These are phyloP conservation scores for Isurus oxyrinchus DNA, from an alignment of 2,113 vertebrate species.

Conservation along the genomic window DNA sequence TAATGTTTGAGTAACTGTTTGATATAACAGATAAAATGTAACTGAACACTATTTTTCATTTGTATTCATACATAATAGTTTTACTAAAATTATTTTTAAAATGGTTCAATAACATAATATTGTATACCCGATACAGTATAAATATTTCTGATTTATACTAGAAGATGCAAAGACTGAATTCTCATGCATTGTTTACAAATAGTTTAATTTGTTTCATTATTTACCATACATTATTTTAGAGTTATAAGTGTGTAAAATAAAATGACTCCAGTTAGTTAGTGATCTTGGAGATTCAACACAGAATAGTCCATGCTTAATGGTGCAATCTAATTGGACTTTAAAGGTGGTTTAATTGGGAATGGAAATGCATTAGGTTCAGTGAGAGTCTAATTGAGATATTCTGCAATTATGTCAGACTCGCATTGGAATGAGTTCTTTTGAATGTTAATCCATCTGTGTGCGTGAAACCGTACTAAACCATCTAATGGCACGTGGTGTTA, in stretches of 20 bases:
- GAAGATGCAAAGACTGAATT: not conserved
- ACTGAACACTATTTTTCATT: not conserved
- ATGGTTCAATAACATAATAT: not conserved
- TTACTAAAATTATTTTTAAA: not conserved
- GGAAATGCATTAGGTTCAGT: not conserved
- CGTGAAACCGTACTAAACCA: not conserved
- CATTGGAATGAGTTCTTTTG: not conserved
- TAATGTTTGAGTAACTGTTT: not conserved
- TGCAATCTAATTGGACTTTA: not conserved
- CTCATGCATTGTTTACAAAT: not conserved
- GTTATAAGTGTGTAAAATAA: not conserved
- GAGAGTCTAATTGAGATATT: not conserved
- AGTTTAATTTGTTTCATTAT: not conserved
- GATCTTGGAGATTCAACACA: not conserved
- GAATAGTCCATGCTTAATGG: not conserved
- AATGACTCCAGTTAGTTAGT: not conserved
- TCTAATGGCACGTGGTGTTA: not conserved
- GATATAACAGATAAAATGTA: not conserved
- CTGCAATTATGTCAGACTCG: not conserved
- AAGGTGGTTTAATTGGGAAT: slow-evolving; percentile 11
- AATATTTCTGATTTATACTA: not conserved
- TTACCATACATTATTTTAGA: not conserved
- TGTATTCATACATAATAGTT: not conserved
- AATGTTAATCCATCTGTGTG: slow-evolving; percentile 3
- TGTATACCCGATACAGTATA: not conserved